Base-by-base conservation (phyloP, 2,797 vertebrate genomes). In the Notoglanidium macrostoma region DNA sequence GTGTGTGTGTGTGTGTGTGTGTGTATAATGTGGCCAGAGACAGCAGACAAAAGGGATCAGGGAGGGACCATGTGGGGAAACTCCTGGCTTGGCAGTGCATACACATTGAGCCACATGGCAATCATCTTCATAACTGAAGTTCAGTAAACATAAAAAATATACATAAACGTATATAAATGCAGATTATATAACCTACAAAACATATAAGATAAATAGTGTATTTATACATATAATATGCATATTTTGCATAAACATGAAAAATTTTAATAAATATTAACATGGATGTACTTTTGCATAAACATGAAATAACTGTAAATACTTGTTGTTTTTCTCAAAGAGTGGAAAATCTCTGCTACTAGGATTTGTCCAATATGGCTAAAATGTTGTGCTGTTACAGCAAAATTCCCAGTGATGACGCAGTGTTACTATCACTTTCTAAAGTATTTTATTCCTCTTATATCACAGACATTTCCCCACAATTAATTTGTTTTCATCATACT, bases 1-100 rank as follows among this genome's bases (percentile, higher is more conserved):
- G 26, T 29, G 49, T 78, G 76, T 78, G 76, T 57, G 29, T 23
- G 76, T 55, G 54, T 79, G 54, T 79, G 54, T 79, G 79, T 49
- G 59, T 10, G 44, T 49, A 3, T 26, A 19, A 54, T 78, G 59
- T 88, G 87, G 88, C 88, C 89, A 90, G 89, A 93, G 89, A 93
- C 94, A 93, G 90, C 91, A 94, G 91, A 94, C 93, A 95, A 93
- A 94, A 95, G 93, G 92, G 92, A 92, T 93, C 88, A 92, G 91
- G 92, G 2, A 94, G 23, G 55, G 21, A 80, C 94, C 94, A 94
- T 95, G 93, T 95, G 92, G 92, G 93, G 93, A 92, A 91, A 88
- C 92, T 89, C 91, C 83, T 70, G 93, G 94, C 94, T 95, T 95
- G 94, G 51, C 92, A 91, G 90, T 61, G 91, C 89, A 87, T 65